Conservation (phyloP, 2,888 invertebrate genomes). For the Endomychus coccineus region DNA sequence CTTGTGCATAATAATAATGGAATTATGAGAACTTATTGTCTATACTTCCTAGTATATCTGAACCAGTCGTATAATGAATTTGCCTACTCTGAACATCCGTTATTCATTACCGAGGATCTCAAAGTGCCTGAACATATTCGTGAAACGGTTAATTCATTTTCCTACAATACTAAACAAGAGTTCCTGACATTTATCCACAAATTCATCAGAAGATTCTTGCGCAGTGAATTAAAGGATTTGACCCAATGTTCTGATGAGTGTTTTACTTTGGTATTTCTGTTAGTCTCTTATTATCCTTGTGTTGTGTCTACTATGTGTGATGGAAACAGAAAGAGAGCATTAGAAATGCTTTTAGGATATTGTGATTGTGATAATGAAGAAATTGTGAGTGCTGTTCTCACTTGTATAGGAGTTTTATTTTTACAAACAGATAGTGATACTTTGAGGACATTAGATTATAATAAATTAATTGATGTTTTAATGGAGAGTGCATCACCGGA, state of each 20-base stretch:
- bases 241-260: conserved; percentile 7
- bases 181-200: conserved; percentile 28
- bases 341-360: conserved; percentile 30
- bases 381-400: conserved; percentile 32
- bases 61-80: conserved; percentile 24
- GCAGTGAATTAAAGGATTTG: conserved; percentile 22
- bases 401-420: conserved; percentile 32
- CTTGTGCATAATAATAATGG: conserved; percentile 17
- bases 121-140: conserved; percentile 25
- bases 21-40: conserved; percentile 27
- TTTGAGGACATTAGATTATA: conserved; percentile 9
- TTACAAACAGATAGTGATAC: conserved; percentile 21
- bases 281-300: conserved; percentile 35
- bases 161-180: conserved; percentile 20
- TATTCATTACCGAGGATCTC: conserved; percentile 27
- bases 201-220: conserved; percentile 26
- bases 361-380: conserved; percentile 33
- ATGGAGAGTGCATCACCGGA: conserved; percentile 30
- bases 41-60: conserved; percentile 28
- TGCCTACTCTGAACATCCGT: conserved; percentile 21
- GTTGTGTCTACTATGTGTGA: conserved; percentile 29
- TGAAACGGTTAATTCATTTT: conserved; percentile 24
- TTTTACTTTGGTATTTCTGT: conserved; percentile 26
- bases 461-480: conserved; percentile 26
- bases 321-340: conserved; percentile 28